These are phyloP conservation scores for Drosophila limbata DNA, from an alignment of 2,888 invertebrate genomes.

Conservation along the genomic window DNA sequence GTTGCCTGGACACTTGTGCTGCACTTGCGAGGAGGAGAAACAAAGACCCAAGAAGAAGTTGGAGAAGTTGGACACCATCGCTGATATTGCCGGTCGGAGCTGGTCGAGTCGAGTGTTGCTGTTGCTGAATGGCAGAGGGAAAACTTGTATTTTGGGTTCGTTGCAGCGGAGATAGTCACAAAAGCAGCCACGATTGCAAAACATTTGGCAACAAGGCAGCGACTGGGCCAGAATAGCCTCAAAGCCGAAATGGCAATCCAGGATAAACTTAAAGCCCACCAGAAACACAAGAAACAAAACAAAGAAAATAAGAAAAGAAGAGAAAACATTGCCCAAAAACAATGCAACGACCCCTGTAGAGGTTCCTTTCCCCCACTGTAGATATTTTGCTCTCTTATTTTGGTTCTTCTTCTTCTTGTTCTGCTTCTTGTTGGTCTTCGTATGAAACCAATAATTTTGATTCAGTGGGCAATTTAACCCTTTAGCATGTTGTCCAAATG, in stretches of 20 bases:
- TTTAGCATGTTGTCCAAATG: slow-evolving; percentile 83
- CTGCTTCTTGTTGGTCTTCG: slow-evolving; percentile 23
- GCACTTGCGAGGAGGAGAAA: slow-evolving; percentile 18
- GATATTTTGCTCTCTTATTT: slow-evolving; percentile 29
- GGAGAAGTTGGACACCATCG: slow-evolving; percentile 57
- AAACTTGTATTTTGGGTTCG: slow-evolving; percentile 66
- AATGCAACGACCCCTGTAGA: slow-evolving; percentile 67
- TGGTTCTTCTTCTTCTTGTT: slow-evolving; percentile 8
- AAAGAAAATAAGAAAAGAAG: slow-evolving; percentile 11
- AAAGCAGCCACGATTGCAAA: slow-evolving; percentile 45
- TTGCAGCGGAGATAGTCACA: slow-evolving; percentile 43
- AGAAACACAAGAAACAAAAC: background rate
- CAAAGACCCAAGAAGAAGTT: slow-evolving; percentile 18
- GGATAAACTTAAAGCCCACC: slow-evolving; percentile 43
- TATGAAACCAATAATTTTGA: slow-evolving; percentile 85
- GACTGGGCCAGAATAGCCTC: slow-evolving; percentile 42
- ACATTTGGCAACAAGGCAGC: slow-evolving; percentile 17
- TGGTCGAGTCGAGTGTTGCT: slow-evolving; percentile 29
- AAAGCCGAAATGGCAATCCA: slow-evolving; percentile 65
- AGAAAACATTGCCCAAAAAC: slow-evolving; percentile 63
- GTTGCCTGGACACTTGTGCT: slow-evolving; percentile 67
- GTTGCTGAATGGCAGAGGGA: slow-evolving; percentile 54
- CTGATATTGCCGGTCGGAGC: slow-evolving; percentile 51
- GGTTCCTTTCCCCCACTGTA: slow-evolving; percentile 5
- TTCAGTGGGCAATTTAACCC: slow-evolving; percentile 86